Base-by-base conservation (phyloP, 1,140 invertebrate species). In the Drosophila obscura region DNA sequence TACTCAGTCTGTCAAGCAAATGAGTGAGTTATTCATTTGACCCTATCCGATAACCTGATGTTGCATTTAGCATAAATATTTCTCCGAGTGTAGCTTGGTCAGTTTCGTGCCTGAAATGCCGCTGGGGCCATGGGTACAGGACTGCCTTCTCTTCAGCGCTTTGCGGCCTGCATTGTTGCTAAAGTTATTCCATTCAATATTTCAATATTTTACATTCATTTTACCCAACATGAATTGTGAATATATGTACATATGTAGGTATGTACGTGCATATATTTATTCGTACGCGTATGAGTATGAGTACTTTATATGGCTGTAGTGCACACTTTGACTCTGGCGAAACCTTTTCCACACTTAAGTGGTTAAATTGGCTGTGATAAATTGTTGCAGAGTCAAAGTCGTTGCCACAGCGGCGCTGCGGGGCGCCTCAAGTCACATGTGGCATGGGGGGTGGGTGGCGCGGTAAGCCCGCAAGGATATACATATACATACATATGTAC, bases 281-380 rank as follows among this genome's bases (percentile, higher is more conserved):
- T 16, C 65, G 16, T 60, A 44, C 28, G 41, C 28, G 44, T 41
- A 50, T 55, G 56, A 7, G 28, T 8, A 31, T 31, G 28, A 7
- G 28, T 28, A 8, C 28, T 8, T 2, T 31, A 8, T 26, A 8
- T 31, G 28, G 63, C 45, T 60, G 55, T 11, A 66, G 5, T 50
- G 16, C 46, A 44, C 46, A 58, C 46, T 56, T 43, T 59, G 26
- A 43, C 52, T 50, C 66, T 61, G 56, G 59, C 75, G 35, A 69
- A 80, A 82, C 78, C 75, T 88, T 82, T 88, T 88, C 83, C 79
- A 69, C 79, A 88, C 83, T 87, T 87, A 87, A 87, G 83, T 88
- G 83, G 83, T 88, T 87, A 87, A 87, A 87, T 87, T 88, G 83
- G 79, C 79, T 82, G 83, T 87, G 83, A 87, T 87, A 88, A 87